Conservation (phyloP, 2,888 invertebrate genomes). For the Galerucella nymphaeae region DNA sequence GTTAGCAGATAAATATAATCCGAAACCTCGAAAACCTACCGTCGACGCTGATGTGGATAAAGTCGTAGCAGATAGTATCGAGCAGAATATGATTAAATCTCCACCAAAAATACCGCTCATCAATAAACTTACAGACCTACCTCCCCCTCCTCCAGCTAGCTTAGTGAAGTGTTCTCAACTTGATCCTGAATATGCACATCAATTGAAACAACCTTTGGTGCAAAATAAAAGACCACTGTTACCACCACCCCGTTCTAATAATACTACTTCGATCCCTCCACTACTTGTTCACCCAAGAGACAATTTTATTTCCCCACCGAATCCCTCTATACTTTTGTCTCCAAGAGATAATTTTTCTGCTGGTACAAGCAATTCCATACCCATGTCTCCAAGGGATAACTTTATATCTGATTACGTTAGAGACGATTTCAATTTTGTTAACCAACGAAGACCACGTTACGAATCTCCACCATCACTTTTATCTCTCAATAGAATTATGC, state of each 20-base stretch:
- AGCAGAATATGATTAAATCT: conserved; percentile 50
- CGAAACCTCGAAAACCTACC: conserved; percentile 60
- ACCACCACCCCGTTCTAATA: not conserved
- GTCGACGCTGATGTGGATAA: conserved; percentile 56
- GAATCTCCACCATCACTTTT: conserved; percentile 12
- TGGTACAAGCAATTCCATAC: not conserved
- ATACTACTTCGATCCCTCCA: not conserved
- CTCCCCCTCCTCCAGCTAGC: conserved; percentile 44
- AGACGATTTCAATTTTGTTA: conserved; percentile 32
- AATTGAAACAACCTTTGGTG: not conserved
- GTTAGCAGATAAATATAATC: conserved; percentile 66
- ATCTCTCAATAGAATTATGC: conserved; percentile 20
- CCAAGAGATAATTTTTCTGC: conserved; percentile 12
- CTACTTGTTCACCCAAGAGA: not conserved
- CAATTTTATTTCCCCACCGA: not conserved
- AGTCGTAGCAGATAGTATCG: conserved; percentile 53
- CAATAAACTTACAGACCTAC: conserved; percentile 32
- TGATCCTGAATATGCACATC: conserved; percentile 29
- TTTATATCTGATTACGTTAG: conserved; percentile 40
- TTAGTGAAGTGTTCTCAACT: conserved; percentile 38
- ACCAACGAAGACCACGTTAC: conserved; percentile 19
- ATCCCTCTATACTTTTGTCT: conserved; percentile 4
- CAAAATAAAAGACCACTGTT: not conserved
- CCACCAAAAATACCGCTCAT: conserved; percentile 44
- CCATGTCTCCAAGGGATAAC: conserved; percentile 38